Evolutionary conservation across 2,113 vertebrate species (phyloP).

Genomic region (Caretta caretta): DNA sequence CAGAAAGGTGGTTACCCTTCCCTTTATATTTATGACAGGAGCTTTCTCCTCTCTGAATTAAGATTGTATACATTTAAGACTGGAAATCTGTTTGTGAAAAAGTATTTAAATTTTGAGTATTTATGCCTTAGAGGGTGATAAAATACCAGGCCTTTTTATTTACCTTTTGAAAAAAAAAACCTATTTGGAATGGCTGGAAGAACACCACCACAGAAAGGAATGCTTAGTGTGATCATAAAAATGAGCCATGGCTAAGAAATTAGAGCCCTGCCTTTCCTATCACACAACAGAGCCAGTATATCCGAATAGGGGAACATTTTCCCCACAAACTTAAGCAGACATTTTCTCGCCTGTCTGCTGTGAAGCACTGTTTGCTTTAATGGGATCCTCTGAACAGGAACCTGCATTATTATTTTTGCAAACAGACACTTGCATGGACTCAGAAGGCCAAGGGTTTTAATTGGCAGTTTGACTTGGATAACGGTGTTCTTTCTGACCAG

Average conservation of each 20-base stretch:
- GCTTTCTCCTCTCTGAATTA: background rate
- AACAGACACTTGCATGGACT: background rate
- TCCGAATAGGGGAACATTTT: background rate
- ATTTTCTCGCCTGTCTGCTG: background rate
- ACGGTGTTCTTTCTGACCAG: background rate
- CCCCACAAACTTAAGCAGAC: background rate
- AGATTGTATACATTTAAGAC: background rate
- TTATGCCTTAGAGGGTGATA: background rate
- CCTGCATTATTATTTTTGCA: background rate
- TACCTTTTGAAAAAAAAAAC: background rate
- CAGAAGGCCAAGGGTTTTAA: background rate
- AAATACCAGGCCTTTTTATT: background rate
- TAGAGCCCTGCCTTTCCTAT: background rate
- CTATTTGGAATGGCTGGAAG: background rate
- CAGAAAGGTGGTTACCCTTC: too few species aligned
- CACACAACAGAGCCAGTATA: background rate
- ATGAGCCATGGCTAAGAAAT: background rate
- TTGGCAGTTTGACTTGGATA: slow-evolving; percentile 16
- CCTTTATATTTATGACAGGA: background rate
- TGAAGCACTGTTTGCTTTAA: background rate
- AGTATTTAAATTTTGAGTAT: background rate
- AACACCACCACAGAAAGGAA: background rate
- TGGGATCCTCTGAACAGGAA: background rate
- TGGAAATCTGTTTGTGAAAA: background rate
- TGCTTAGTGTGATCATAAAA: background rate